Conservation (phyloP, 2,888 invertebrate species). For the Drosophila kanekoi region DNA sequence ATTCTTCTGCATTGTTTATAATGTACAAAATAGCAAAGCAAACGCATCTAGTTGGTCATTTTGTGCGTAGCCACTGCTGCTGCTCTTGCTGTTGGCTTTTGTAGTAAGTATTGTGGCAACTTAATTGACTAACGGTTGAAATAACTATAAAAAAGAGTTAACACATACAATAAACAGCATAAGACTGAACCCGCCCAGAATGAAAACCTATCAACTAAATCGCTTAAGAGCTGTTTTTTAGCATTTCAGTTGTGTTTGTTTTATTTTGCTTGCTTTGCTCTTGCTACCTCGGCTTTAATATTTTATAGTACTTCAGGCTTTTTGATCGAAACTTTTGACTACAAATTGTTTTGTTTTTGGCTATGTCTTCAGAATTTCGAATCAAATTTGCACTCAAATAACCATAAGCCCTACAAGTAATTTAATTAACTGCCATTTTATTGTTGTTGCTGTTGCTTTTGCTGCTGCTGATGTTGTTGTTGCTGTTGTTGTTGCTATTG, state of each 20-base stretch:
- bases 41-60: constrained; percentile 28
- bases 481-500: constrained; percentile 12
- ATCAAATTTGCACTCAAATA: constrained; percentile 36
- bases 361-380: constrained; percentile 42
- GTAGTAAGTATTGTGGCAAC: constrained; percentile 76
- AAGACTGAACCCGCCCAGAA: constrained; percentile 23
- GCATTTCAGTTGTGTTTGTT: constrained; percentile 30
- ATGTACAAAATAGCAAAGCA: constrained; percentile 62
- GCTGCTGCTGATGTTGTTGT: constrained; percentile 20
- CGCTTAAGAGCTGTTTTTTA: constrained; percentile 40
- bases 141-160: constrained; percentile 57
- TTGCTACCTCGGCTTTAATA: constrained; percentile 12
- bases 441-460: constrained; percentile 19
- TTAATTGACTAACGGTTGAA: constrained; percentile 74
- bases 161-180: constrained; percentile 41
- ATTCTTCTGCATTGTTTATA: constrained; percentile 42
- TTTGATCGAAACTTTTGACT: constrained; percentile 39
- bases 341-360: constrained; percentile 23
- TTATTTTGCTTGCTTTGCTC: constrained; percentile 23
- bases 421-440: constrained; percentile 43
- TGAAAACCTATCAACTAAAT: constrained; percentile 44
- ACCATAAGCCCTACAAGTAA: constrained; percentile 19
- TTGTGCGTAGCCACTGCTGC: constrained; percentile 17
- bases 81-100: constrained; percentile 32
- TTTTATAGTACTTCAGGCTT: constrained; percentile 17